Base-by-base conservation (phyloP, 2,888 invertebrate species). In the Dicranocentrus wangi region DNA sequence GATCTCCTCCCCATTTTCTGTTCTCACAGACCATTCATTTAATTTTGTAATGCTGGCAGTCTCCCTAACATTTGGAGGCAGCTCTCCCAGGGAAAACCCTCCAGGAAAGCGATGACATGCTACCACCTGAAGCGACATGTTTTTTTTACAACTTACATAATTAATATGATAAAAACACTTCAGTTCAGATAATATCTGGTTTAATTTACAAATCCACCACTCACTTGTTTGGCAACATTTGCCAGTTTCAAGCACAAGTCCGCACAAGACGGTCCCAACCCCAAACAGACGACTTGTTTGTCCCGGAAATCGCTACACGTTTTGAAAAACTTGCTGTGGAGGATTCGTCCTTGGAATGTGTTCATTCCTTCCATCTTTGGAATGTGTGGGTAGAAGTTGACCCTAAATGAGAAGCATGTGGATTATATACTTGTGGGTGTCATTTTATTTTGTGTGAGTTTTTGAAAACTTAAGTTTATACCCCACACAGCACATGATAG, bases 51-150 rank as follows among this genome's bases (percentile, higher is more conserved):
- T 43, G 27, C 32, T 76, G 1, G 10, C 60, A 17, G 75, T 76
- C 39, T 76, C 75, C 43, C 42, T 76, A 19, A 28, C 75, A 15
- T 76, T 76, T 5, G 66, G 19, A 51, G 75, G 75, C 0, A 76
- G 43, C 0, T 58, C 7, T n/a, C 75, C 75, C 0, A 76, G 47
- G 21, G 19, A 43, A 32, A 76, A 76, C 19, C 75, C 75, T 25
- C 75, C 75, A 1, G 75, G 75, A 17, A 43, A 66, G 1, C 68
- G 66, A 21, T 76, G 75, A 28, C 75, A 76, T n/a, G 68, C 75
- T 0, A 68, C 58, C 10, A 76, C 43, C 39, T 39, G 7, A n/a
- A n/a, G n/a, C n/a, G n/a, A n/a, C n/a, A n/a, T 39, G 7, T 39
- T 8, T 8, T 39, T 39, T 39, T 39, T 8, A 39, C 7, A 39